Base-by-base conservation (phyloP, 2,888 invertebrate species). In the Chalcosyrphus nemorum region DNA sequence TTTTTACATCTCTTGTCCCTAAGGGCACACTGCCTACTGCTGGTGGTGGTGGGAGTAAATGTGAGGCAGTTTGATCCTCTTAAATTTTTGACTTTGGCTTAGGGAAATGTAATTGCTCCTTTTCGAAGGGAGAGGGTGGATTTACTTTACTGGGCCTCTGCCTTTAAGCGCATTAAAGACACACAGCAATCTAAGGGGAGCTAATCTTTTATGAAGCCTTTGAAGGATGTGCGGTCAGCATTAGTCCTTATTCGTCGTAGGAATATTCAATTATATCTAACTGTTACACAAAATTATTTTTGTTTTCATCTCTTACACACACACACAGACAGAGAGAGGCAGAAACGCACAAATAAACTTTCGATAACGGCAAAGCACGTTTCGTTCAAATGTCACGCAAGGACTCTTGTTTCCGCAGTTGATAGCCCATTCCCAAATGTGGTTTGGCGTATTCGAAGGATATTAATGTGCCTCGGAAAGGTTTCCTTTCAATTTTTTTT, bases 351-450 rank as follows among this genome's bases (percentile, higher is more conserved):
- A 27, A 41, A 72, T 17, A 52, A 24, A 47, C 35, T 65, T 45
- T 7, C 24, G 47, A 17, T 45, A 41, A 47, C 27, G 35, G 15
- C 45, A 17, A n/a, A 43, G 7, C 66, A 59, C 47, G 57, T 66
- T 66, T 45, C 38, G 13, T 61, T 24, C 35, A 47, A 45, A 29
- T 50, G 75, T 66, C 75, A 75, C 75, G 75, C 75, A 75, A 75
- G 27, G 50, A 50, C 75, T 45, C 4, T 13, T 9, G 19, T 70
- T 52, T 61, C 61, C 54, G 43, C n/a, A 50, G 66, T 47, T 43
- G 38, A 38, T 65, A 45, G 35, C 65, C 27, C 24, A 15, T 27
- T 56, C 47, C 56, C 27, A 1, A n/a, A n/a, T n/a, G n/a, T n/a
- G 50, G 13, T 9, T 4, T 56, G 45, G 15, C 19, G 24, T 35